Percentiles rank a stretch among this genome's conserved stretches.
These are phyloP conservation scores for Tipula unca DNA, from an alignment of 2,888 invertebrate species.

Conservation along the genomic window DNA sequence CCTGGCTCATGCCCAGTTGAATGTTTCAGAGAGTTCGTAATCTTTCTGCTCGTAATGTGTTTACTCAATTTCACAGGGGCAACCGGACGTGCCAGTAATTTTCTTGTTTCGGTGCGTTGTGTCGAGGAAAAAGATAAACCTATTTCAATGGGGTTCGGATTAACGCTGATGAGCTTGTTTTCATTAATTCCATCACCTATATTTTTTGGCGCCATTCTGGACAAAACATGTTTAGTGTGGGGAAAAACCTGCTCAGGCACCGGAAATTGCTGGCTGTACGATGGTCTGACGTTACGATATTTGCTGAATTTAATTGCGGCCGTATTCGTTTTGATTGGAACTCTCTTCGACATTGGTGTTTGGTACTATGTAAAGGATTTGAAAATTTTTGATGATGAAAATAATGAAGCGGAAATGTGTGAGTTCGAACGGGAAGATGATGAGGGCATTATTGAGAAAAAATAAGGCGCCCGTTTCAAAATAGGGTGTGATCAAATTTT, in stretches of 20 bases:
- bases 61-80: slow-evolving; percentile 51
- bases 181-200: slow-evolving; percentile 71
- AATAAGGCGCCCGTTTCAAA: no score
- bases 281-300: slow-evolving; percentile 54
- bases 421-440: no score
- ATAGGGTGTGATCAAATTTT: no score
- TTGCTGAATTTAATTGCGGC: slow-evolving; percentile 57
- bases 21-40: no score
- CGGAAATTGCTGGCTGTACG: slow-evolving; percentile 68
- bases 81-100: slow-evolving; percentile 54
- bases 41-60: no score
- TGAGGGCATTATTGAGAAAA: no score
- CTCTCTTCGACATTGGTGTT: slow-evolving; percentile 55
- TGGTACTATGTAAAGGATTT: slow-evolving; percentile 60
- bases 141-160: slow-evolving; percentile 60
- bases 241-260: slow-evolving; percentile 59
- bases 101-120: slow-evolving; percentile 54
- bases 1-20: no score
- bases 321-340: slow-evolving; percentile 54
- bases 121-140: slow-evolving; percentile 65
- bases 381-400: neutral
- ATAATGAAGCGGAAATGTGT: no score
- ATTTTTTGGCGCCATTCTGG: slow-evolving; percentile 61
- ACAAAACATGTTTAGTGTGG: slow-evolving; percentile 58
- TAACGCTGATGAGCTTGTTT: slow-evolving; percentile 59